Evolutionary conservation across 2,888 invertebrate species (phyloP).

Genomic region (Scelioninae gen. 2): DNA sequence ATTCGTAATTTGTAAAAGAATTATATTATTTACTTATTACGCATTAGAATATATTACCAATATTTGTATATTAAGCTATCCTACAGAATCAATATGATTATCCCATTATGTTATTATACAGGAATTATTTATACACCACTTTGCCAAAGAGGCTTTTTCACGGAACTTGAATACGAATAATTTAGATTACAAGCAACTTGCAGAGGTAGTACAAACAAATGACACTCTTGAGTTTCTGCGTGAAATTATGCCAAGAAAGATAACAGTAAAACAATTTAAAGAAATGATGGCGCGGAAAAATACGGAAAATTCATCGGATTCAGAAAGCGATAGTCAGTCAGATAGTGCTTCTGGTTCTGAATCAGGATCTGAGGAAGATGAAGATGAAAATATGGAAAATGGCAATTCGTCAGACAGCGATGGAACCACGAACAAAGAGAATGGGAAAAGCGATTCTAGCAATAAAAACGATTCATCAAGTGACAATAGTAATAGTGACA

Average conservation of each 20-base stretch:
- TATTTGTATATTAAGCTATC: too few species aligned
- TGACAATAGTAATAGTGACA: constrained; percentile 64
- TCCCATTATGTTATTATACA: too few species aligned
- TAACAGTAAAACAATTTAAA: constrained; percentile 82
- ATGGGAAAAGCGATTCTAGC: constrained; percentile 67
- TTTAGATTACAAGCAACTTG: constrained; percentile 83
- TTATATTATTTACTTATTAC: too few species aligned
- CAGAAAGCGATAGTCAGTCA: constrained; percentile 72
- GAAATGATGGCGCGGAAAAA: constrained; percentile 80
- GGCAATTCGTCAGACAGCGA: constrained; percentile 66
- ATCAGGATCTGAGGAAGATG: constrained; percentile 66
- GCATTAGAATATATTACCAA: too few species aligned
- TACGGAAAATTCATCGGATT: constrained; percentile 70
- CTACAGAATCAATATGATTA: too few species aligned
- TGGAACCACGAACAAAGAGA: constrained; percentile 65
- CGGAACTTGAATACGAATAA: constrained; percentile 72
- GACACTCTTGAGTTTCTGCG: constrained; percentile 82
- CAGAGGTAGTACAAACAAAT: constrained; percentile 82
- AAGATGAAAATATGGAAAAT: constrained; percentile 64
- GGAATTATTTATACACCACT: constrained; percentile 83
- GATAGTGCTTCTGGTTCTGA: constrained; percentile 68
- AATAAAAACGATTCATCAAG: constrained; percentile 67
- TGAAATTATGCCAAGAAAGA: constrained; percentile 85
- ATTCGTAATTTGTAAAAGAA: too few species aligned
- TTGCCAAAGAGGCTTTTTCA: constrained; percentile 80